These are phyloP conservation scores for Cephus runcator DNA, from an alignment of 2,888 invertebrate species.

Conservation along the genomic window DNA sequence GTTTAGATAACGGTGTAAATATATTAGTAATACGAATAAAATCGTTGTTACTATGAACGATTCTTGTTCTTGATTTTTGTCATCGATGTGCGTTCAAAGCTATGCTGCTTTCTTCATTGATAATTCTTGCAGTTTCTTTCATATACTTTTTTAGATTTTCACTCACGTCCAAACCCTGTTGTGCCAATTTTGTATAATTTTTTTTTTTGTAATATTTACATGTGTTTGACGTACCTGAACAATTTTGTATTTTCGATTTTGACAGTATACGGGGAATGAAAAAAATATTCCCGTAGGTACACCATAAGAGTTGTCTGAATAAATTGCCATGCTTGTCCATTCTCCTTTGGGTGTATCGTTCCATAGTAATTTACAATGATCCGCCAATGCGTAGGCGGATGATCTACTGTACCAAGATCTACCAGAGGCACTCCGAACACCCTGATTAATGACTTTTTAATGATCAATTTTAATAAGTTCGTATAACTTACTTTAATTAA, in stretches of 20 bases:
- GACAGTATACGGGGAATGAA: constrained; percentile 34
- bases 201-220: neutral
- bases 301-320: constrained; percentile 34
- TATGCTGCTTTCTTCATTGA: constrained; percentile 13
- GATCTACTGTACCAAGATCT: constrained; percentile 17
- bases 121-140: constrained; percentile 8
- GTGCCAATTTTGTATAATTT: neutral
- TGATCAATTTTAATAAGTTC: neutral
- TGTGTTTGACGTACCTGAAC: constrained; percentile 24
- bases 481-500: constrained; percentile 24
- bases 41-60: neutral
- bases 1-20: neutral
- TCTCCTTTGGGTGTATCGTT: constrained; percentile 29
- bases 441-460: constrained; percentile 12
- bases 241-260: constrained; percentile 26
- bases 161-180: constrained; percentile 16
- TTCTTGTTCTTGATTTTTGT: neutral
- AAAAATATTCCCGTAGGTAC: constrained; percentile 28
- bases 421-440: neutral
- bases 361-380: constrained; percentile 35
- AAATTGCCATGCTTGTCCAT: constrained; percentile 37
- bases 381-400: constrained; percentile 24
- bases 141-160: constrained; percentile 19
- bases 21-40: neutral
- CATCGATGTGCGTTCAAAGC: constrained; percentile 3